Evolutionary conservation across 2,113 vertebrate species (phyloP), one percentile per base, ranked within the genome.

Genomic region (Cariama cristata): DNA sequence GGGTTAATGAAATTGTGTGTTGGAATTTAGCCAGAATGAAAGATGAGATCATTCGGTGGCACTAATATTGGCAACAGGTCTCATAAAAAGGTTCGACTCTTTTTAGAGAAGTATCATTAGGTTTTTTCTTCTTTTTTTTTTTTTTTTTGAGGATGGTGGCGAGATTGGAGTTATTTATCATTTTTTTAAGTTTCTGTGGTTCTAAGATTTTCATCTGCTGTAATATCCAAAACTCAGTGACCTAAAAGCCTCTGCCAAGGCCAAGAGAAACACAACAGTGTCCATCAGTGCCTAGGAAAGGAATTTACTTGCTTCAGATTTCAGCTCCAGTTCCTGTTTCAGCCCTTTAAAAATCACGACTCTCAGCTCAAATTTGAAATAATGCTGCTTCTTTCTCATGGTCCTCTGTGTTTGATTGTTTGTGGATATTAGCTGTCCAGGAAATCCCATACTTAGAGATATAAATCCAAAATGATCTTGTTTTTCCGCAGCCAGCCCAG

Each of bases 1-100:
- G 98, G 98, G 98, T 99, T 99, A 98, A 99, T 99, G 98, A 99
- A 98, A 98, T 98, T 98, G 98, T 98, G 97, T 98, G 98, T 98
- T 98, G 98, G 98, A 98, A 98, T 98, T 98, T 98, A 97, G 98
- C 98, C 98, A 98, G 98, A 96, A 98, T 98, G 97, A 98, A 97
- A 98, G 98, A 98, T 98, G 98, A 98, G 98, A 98, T 98, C 98
- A 98, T 98, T 98, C 93, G 82, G 96, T 98, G 97, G 97, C 97
- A 97, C 98, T 98, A 91, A 98, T 98, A 98, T 97, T 98, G 98
- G 98, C 98, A 98, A 98, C 98, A 98, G 98, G 98, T 98, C 98
- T 97, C 94, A 90, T 97, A 98, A 98, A 98, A 98, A 94, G 96
- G 97, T 97, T 97, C 12, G 55, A 97, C 95, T 98, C 95, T 97